phyloP scores from a whole-genome alignment of 2,113 vertebrate genomes.

The Caranx ignobilis region DNA sequence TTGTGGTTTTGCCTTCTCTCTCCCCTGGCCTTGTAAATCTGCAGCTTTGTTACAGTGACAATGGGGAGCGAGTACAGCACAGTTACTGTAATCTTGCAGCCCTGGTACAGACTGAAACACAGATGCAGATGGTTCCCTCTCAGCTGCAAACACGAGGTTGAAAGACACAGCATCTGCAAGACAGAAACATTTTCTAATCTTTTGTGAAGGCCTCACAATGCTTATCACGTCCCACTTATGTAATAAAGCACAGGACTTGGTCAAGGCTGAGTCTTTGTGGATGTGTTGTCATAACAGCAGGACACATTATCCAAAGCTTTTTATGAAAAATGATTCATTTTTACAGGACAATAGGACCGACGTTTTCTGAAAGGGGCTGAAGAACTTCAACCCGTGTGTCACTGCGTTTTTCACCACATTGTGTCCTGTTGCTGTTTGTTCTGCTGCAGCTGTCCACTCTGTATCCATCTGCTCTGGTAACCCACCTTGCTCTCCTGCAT shows the following conservation, averaged over 20 bases:
- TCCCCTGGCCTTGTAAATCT: slow-evolving; percentile 53
- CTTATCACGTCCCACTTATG: background rate
- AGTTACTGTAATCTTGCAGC: slow-evolving; percentile 27
- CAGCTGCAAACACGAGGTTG: background rate
- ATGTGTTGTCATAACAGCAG: background rate
- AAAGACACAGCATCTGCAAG: background rate
- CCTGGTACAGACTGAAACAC: slow-evolving; percentile 35
- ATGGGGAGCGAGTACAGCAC: slow-evolving; percentile 40
- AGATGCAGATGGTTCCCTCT: slow-evolving; percentile 1
- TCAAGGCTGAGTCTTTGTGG: background rate
- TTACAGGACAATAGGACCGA: background rate
- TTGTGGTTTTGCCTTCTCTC: slow-evolving; percentile 27
- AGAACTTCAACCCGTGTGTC: background rate
- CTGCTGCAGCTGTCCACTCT: slow-evolving; percentile 21
- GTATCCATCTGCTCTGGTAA: slow-evolving; percentile 31
- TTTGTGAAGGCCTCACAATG: slow-evolving; percentile 9
- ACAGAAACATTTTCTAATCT: slow-evolving; percentile 21
- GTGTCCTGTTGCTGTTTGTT: slow-evolving; percentile 42
- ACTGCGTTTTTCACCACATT: slow-evolving; percentile 1
- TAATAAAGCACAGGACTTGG: background rate
- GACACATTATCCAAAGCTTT: background rate
- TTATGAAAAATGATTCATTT: slow-evolving; percentile 1
- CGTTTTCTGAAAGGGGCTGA: background rate
- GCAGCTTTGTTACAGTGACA: slow-evolving; percentile 59
- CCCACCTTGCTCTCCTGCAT: slow-evolving; percentile 53